Evolutionary conservation across 2,888 invertebrate genomes (phyloP).

Genomic region (Drosophila mercatorum): DNA sequence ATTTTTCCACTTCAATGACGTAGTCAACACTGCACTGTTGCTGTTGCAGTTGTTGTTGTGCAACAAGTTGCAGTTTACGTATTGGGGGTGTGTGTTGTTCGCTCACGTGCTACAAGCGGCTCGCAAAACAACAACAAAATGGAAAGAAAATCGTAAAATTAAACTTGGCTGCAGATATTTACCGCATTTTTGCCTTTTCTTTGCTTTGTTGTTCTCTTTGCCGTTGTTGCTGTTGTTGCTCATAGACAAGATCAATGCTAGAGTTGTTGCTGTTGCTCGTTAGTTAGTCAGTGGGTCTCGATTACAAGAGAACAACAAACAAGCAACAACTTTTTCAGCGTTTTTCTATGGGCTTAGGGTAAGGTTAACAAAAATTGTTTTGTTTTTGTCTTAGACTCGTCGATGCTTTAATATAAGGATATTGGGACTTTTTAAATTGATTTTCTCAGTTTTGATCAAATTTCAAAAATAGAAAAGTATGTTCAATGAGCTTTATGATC

Average conservation of each 20-base stretch:
- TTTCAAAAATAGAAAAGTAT: too few relatives aligned
- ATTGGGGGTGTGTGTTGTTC: conserved; percentile 58
- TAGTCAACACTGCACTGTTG: conserved; percentile 34
- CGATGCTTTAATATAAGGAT: background rate
- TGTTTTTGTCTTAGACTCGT: background rate
- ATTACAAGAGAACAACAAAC: conserved; percentile 38
- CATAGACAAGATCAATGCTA: conserved; percentile 7
- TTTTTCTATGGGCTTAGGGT: background rate
- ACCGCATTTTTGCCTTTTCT: conserved; percentile 26
- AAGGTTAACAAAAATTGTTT: background rate
- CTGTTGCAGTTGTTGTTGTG: conserved; percentile 31
- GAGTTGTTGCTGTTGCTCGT: conserved; percentile 21
- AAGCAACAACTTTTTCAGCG: background rate
- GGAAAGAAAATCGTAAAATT: conserved; percentile 17
- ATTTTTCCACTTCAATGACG: conserved; percentile 77
- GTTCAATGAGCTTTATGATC: too few relatives aligned
- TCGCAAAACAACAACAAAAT: conserved; percentile 19
- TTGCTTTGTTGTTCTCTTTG: conserved; percentile 8
- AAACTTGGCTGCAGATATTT: conserved; percentile 40
- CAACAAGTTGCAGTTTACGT: conserved; percentile 63
- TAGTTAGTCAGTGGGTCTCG: conserved; percentile 60
- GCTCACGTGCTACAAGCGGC: conserved; percentile 64
- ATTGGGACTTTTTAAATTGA: background rate
- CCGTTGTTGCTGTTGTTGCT: conserved; percentile 4
- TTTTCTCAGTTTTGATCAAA: too few relatives aligned